Evolutionary conservation across 2,113 vertebrate genomes (phyloP).

Genomic region (Thamnophis sirtalis): DNA sequence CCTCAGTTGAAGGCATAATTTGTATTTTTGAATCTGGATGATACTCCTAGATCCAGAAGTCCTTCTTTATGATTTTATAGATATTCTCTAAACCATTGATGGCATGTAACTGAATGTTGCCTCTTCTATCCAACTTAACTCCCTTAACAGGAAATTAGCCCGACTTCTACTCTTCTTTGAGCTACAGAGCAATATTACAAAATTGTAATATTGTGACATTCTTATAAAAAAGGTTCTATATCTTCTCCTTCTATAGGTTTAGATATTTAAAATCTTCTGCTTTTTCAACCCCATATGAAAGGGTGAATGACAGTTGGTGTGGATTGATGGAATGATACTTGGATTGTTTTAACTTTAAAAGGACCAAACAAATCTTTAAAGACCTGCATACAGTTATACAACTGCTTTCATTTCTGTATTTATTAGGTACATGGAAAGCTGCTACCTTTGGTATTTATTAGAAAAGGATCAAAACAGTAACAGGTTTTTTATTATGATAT

Average conservation of each 20-base stretch:
- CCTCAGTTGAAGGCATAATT: neutral
- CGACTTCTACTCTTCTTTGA: neutral
- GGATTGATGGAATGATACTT: neutral
- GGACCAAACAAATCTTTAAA: neutral
- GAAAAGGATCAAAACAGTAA: slow-evolving; percentile 33
- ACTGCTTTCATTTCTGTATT: slow-evolving; percentile 28
- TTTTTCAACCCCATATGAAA: neutral
- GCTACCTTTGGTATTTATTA: neutral
- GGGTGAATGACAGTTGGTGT: neutral
- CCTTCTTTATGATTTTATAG: neutral
- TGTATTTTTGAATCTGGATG: neutral
- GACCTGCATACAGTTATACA: slow-evolving; percentile 1
- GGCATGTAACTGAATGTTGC: neutral
- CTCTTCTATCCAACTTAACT: neutral
- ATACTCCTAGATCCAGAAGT: neutral
- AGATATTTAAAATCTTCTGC: neutral
- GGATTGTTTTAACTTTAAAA: neutral
- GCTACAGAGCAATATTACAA: neutral
- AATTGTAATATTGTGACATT: neutral
- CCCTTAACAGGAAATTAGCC: neutral
- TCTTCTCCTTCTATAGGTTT: neutral
- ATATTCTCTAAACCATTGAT: neutral
- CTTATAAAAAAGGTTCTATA: neutral
- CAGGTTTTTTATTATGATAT: slow-evolving; percentile 6
- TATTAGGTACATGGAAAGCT: too few relatives aligned